Conservation (phyloP, 2,113 vertebrate species). For the Isichthys henryi region DNA sequence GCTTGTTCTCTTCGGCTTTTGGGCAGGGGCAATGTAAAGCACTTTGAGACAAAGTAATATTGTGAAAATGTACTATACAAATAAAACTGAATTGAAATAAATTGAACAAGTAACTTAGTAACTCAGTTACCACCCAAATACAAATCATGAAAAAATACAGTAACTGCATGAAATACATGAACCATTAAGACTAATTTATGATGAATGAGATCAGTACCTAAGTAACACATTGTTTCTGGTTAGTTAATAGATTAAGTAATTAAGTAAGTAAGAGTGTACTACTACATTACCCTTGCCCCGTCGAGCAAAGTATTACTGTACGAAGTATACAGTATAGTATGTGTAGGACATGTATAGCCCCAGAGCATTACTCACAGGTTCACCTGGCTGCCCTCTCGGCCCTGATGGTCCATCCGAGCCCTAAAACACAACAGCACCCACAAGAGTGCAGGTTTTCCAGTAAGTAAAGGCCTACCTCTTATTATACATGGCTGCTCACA, state of each 20-base stretch:
- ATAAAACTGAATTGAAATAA: background rate
- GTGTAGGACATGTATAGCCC: background rate
- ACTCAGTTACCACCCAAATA: background rate
- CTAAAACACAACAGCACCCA: conserved; percentile 46
- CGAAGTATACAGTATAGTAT: background rate
- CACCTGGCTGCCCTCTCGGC: conserved; percentile 77
- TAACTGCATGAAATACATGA: background rate
- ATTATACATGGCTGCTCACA: background rate
- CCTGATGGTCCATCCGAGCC: conserved; percentile 72
- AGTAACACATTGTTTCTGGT: background rate
- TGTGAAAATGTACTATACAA: too few relatives aligned
- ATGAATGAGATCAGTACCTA: background rate
- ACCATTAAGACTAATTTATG: too few relatives aligned
- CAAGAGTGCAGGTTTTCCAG: background rate
- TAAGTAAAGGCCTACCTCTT: background rate
- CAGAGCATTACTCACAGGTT: conserved; percentile 71
- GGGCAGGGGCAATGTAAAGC: too few relatives aligned
- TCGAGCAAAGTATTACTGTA: background rate
- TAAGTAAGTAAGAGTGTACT: background rate
- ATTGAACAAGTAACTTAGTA: background rate
- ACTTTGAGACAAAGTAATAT: too few relatives aligned
- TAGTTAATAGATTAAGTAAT: background rate
- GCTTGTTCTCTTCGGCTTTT: too few relatives aligned
- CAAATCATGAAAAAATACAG: background rate
- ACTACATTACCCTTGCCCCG: background rate